Conservation (phyloP, 2,113 vertebrate genomes). For the Alosa alosa region DNA sequence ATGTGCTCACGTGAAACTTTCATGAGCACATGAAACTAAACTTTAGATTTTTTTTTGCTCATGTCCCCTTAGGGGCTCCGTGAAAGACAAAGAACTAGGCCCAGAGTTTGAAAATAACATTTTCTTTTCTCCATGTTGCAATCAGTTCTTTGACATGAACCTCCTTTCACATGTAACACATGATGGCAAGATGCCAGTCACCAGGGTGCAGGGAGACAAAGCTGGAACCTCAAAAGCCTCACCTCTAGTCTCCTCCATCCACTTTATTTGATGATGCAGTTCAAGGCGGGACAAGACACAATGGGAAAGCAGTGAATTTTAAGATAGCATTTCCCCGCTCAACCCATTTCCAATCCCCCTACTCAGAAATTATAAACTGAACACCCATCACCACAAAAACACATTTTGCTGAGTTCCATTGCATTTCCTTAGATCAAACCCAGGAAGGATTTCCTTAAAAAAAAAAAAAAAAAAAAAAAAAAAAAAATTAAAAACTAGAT, state of each 20-base stretch:
- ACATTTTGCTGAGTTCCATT: neutral
- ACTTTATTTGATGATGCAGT: neutral
- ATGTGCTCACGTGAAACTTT: no score
- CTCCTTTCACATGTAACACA: neutral
- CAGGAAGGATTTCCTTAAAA: neutral
- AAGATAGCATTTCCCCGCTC: neutral
- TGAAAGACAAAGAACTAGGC: no score
- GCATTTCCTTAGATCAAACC: neutral
- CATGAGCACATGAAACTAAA: no score
- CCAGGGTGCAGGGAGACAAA: neutral
- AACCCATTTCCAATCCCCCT: neutral
- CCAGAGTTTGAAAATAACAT: no score
- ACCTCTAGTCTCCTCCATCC: neutral
- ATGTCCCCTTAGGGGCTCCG: no score
- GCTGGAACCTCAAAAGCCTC: neutral
- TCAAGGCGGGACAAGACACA: neutral
- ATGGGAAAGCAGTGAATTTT: neutral
- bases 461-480: no score
- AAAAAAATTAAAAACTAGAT: neutral
- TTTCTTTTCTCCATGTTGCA: neutral
- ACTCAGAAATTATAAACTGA: neutral
- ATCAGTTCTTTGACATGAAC: neutral
- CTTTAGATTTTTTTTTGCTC: no score
- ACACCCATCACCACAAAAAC: neutral
- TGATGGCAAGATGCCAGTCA: neutral